phyloP scores from a whole-genome alignment of 2,797 vertebrate species.

The Glyptemys insculpta region DNA sequence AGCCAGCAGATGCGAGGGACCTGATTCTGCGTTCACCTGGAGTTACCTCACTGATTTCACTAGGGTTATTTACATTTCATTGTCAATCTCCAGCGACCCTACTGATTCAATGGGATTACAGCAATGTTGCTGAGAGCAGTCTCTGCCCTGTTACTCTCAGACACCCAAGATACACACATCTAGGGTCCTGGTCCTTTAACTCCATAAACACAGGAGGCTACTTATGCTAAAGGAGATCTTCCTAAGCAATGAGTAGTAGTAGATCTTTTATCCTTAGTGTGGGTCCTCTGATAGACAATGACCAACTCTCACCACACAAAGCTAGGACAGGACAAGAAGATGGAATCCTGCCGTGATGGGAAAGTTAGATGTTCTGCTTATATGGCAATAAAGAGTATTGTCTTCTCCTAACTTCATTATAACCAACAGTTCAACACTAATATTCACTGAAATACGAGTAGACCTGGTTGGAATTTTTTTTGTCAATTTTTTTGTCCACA shows the following conservation, averaged over 20 bases:
- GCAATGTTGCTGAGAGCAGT: too few species aligned
- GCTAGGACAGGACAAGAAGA: neutral
- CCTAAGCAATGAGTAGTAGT: neutral
- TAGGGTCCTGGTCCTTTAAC: neutral
- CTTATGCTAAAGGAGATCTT: neutral
- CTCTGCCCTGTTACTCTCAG: neutral
- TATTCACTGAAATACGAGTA: neutral
- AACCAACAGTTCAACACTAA: neutral
- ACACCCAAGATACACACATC: neutral
- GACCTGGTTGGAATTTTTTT: too few species aligned
- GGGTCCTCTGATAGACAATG: fast-evolving
- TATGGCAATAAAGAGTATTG: neutral
- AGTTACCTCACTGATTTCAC: neutral
- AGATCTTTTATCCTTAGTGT: neutral
- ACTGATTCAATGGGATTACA: neutral
- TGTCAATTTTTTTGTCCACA: too few species aligned
- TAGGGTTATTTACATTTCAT: neutral
- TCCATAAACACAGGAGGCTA: neutral
- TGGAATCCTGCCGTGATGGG: neutral
- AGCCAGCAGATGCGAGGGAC: neutral
- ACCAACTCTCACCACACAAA: neutral
- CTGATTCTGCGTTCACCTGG: neutral
- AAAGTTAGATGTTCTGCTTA: neutral
- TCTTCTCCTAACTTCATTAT: neutral
- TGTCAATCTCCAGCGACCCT: neutral